Evolutionary conservation across 2,888 invertebrate genomes (phyloP), one percentile per base, ranked within the genome.

Genomic region (Abrostola tripartita): DNA sequence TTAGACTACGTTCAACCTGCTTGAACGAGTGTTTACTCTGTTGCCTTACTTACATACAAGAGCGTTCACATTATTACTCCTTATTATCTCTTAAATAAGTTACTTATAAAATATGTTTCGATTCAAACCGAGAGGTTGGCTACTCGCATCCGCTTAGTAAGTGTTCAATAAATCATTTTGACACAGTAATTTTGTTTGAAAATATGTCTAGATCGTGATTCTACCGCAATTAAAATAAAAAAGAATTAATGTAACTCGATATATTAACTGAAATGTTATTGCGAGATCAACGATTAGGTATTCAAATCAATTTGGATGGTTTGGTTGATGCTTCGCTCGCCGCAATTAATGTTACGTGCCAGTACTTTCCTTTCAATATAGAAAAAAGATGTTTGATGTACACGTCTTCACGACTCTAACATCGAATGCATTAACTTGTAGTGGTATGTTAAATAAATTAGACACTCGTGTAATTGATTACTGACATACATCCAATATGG

Each of bases 1-100:
- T 92, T 94, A 94, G 92, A 88, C 86, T 83, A 84, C 88, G 89
- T 86, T 90, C 91, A 93, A 93, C 93, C 93, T 93, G 93, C 90
- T 89, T 89, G 88, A 86, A 88, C 88, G 86, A 90, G 90, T 92
- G 92, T 91, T 92, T 93, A 92, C 89, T 87, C 84, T 85, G 88
- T 81, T 87, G 88, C 85, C 89, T 89, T 88, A 90, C 91, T 89
- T 89, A 89, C 87, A 88, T 88, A 90, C 92, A 91, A 91, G 90
- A 87, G 84, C 86, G 88, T 90, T 90, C 89, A 88, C 86, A 88
- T 89, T 85, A 89, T 88, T 87, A 88, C 83, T 85, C 82, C 84
- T 85, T 83, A 84, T 81, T 81, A 83, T 81, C 80, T 76, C 71
- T 68, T 56, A 62, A 61, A 73, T 74, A 77, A 68, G 64, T 59